A percentile compares a stretch with the other conserved stretches of the same genome.
Conservation (phyloP, 2,797 vertebrate species). For the Falco cherrug region DNA sequence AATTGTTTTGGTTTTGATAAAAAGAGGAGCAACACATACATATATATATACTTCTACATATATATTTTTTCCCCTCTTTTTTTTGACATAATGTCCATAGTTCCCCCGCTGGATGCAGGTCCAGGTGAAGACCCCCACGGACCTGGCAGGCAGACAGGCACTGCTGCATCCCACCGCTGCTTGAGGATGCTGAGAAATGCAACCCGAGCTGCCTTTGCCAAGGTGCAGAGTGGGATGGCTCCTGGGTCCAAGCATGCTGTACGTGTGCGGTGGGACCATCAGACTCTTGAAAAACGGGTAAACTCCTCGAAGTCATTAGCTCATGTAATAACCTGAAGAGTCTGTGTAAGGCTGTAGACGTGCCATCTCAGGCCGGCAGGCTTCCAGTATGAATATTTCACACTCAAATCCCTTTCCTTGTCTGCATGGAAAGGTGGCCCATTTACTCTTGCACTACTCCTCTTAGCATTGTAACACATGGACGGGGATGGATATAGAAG, state of each 20-base stretch:
- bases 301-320: slow-evolving; percentile 61
- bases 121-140: background rate
- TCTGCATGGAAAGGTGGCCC: slow-evolving; percentile 53
- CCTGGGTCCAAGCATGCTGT: background rate
- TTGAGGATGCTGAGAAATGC: background rate
- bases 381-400: slow-evolving; percentile 67
- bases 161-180: background rate
- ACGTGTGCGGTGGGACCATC: accelerated
- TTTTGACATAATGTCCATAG: background rate
- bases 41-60: background rate
- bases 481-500: slow-evolving; percentile 2
- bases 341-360: slow-evolving; percentile 77
- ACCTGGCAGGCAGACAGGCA: accelerated
- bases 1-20: background rate
- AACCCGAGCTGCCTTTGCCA: background rate
- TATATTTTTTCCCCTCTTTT: background rate
- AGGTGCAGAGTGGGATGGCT: background rate
- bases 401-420: slow-evolving; percentile 66
- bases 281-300: background rate
- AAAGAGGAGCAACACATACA: slow-evolving; percentile 14
- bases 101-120: accelerated
- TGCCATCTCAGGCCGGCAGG: slow-evolving; percentile 70
- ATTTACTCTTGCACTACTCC: slow-evolving; percentile 20
- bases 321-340: slow-evolving; percentile 75
- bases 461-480: slow-evolving; percentile 31